Conservation (phyloP, 2,888 invertebrate species). For the Caenorhabditis sp. region DNA sequence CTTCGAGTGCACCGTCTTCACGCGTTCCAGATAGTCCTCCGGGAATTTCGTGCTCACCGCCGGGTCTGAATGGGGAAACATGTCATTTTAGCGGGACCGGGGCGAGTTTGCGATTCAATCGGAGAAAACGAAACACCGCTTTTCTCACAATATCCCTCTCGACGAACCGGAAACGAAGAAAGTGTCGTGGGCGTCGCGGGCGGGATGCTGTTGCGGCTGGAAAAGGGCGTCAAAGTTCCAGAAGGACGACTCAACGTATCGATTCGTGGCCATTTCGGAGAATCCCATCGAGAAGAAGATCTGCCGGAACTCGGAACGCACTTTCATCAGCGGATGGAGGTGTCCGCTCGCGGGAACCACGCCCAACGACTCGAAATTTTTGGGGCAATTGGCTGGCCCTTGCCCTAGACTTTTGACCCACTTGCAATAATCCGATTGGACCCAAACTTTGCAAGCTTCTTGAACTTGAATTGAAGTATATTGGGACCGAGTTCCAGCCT, state of each 20-base stretch:
- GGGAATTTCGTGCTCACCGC: conserved; percentile 85
- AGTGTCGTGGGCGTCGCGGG: conserved; percentile 97
- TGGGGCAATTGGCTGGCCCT: no score
- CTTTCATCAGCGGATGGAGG: conserved; percentile 93
- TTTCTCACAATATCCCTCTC: neutral
- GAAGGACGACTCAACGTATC: conserved; percentile 96
- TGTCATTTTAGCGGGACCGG: no score
- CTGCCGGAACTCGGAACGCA: conserved; percentile 89
- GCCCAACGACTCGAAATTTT: conserved; percentile 95
- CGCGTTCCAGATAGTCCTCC: conserved; percentile 89
- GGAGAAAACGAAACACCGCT: neutral
- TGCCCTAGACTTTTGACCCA: no score
- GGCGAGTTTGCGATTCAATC: no score
- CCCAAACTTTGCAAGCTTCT: no score
- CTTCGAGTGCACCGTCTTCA: conserved; percentile 89
- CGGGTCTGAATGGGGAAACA: conserved; percentile 82
- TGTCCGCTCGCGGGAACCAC: conserved; percentile 89
- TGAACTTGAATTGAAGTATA: no score
- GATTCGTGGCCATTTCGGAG: conserved; percentile 97
- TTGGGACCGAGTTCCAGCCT: no score
- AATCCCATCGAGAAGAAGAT: conserved; percentile 99
- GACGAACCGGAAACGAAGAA: conserved; percentile 89
- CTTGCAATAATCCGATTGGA: no score
- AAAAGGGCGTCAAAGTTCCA: conserved; percentile 99
- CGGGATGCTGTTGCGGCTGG: conserved; percentile 99